phyloP scores from a whole-genome alignment of 2,113 vertebrate species.

The Tragulus kanchil region DNA sequence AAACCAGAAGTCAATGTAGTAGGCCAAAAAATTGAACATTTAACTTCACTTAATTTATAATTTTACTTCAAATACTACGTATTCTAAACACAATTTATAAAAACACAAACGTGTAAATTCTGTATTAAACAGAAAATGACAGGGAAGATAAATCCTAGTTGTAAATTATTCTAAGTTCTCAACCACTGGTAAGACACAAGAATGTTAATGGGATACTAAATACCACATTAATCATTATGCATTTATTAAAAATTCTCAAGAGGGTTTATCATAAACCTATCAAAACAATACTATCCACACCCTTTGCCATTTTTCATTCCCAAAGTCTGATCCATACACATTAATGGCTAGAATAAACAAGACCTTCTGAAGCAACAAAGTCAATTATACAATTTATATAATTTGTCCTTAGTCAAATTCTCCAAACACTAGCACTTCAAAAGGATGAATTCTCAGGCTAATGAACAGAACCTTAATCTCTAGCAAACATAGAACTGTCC shows the following conservation, averaged over 20 bases:
- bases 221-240: not conserved
- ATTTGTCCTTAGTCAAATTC: slow-evolving; percentile 46
- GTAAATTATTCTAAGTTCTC: slow-evolving; percentile 14
- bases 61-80: slow-evolving; percentile 38
- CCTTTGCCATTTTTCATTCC: not conserved
- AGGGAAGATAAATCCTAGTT: not conserved
- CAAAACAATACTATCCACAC: not conserved
- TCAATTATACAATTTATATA: not conserved
- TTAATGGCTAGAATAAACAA: slow-evolving; percentile 11
- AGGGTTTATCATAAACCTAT: not conserved
- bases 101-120: not conserved
- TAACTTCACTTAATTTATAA: slow-evolving; percentile 1
- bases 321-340: slow-evolving; percentile 2
- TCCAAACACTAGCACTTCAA: slow-evolving; percentile 39
- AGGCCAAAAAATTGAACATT: not conserved
- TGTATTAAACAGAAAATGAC: slow-evolving; percentile 42
- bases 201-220: not conserved
- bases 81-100: not conserved
- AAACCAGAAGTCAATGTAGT: not conserved
- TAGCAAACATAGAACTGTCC: slow-evolving; percentile 5
- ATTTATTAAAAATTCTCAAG: slow-evolving; percentile 11
- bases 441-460: slow-evolving; percentile 9
- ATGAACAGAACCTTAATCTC: not conserved
- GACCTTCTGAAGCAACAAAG: slow-evolving; percentile 36
- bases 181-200: not conserved